These are phyloP conservation scores for Eledona agricola DNA, from an alignment of 2,888 invertebrate genomes.

Conservation along the genomic window DNA sequence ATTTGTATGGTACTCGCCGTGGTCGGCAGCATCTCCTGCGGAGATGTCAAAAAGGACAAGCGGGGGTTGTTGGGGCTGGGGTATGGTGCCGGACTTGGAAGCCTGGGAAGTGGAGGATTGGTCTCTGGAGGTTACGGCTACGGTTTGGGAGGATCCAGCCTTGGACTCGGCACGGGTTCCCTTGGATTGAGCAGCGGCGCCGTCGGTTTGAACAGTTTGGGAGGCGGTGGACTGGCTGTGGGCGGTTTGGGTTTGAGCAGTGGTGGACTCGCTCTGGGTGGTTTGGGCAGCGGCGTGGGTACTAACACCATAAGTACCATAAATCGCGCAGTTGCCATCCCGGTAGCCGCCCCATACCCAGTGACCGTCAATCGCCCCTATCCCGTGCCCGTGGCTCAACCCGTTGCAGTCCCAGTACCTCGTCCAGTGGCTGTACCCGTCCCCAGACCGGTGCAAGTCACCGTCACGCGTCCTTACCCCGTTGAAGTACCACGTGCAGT, in stretches of 20 bases:
- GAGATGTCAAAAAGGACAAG: slow-evolving; percentile 54
- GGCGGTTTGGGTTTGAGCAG: slow-evolving; percentile 42
- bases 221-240: slow-evolving; percentile 38
- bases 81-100: slow-evolving; percentile 36
- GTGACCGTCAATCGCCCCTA: slow-evolving; percentile 56
- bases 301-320: slow-evolving; percentile 50
- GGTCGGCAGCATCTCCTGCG: slow-evolving; percentile 43
- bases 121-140: slow-evolving; percentile 39
- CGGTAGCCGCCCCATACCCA: slow-evolving; percentile 57
- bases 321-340: slow-evolving; percentile 68
- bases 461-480: slow-evolving; percentile 65
- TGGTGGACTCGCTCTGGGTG: slow-evolving; percentile 39
- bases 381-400: slow-evolving; percentile 61
- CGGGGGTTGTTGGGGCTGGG: slow-evolving; percentile 53
- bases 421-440: slow-evolving; percentile 54
- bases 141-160: slow-evolving; percentile 39
- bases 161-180: slow-evolving; percentile 34
- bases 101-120: slow-evolving; percentile 41
- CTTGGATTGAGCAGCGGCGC: slow-evolving; percentile 5
- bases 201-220: slow-evolving; percentile 37
- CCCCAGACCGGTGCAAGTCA: slow-evolving; percentile 51
- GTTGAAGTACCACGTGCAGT: slow-evolving; percentile 62
- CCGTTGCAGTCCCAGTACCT: slow-evolving; percentile 56
- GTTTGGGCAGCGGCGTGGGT: slow-evolving; percentile 42
- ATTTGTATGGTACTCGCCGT: slow-evolving; percentile 48